phyloP scores from a whole-genome alignment of 2,888 invertebrate genomes.

The Aproaerema taeniolella region DNA sequence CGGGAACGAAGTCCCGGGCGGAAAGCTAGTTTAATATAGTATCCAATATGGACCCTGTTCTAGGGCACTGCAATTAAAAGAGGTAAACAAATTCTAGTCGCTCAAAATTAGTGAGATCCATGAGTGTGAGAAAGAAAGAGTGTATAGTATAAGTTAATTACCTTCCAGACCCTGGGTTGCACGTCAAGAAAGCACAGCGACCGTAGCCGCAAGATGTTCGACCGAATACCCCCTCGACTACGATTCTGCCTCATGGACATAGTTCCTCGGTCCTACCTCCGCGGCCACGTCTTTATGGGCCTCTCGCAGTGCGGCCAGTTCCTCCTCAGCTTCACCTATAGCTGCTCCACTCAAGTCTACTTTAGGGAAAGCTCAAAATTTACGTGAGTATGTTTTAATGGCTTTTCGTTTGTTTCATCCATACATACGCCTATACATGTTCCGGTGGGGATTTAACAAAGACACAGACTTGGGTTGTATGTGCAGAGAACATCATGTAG shows the following conservation, averaged over 20 bases:
- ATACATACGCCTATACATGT: too few relatives aligned
- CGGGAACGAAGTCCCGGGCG: too few relatives aligned
- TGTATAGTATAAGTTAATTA: too few relatives aligned
- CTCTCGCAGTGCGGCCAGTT: conserved; percentile 96
- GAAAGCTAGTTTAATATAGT: too few relatives aligned
- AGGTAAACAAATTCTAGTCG: too few relatives aligned
- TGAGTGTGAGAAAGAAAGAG: too few relatives aligned
- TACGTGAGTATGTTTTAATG: conserved; percentile 40
- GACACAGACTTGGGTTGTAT: too few relatives aligned
- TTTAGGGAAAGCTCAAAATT: conserved; percentile 73
- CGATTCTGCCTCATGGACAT: conserved; percentile 80
- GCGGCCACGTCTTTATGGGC: conserved; percentile 95
- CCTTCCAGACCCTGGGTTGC: conserved; percentile 72
- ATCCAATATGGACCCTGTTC: too few relatives aligned
- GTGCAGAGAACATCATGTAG: too few relatives aligned
- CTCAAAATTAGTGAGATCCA: too few relatives aligned
- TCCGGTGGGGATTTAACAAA: too few relatives aligned
- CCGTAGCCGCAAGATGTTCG: conserved; percentile 67
- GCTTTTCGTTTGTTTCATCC: background rate
- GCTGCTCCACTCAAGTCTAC: conserved; percentile 67
- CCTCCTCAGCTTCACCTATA: conserved; percentile 90
- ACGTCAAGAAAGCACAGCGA: conserved; percentile 65
- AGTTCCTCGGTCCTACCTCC: conserved; percentile 72
- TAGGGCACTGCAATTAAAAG: too few relatives aligned
- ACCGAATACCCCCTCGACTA: conserved; percentile 75